A percentile compares a stretch with the other conserved stretches of the same genome.
phyloP scores from a whole-genome alignment of 2,888 invertebrate species.

The Plebejus melissa region DNA sequence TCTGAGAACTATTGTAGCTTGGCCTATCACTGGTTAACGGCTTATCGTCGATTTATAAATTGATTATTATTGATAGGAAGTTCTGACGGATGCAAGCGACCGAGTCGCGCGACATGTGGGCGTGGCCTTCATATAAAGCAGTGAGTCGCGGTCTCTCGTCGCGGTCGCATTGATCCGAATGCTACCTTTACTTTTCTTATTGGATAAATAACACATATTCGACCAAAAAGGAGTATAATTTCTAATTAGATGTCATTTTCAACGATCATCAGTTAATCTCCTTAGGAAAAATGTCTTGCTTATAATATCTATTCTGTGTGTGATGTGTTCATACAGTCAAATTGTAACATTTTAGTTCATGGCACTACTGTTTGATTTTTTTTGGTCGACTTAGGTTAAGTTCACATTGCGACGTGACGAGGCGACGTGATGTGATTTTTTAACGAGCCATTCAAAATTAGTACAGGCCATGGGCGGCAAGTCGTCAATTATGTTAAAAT shows the following conservation, averaged over 20 bases:
- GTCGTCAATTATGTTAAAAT: no score
- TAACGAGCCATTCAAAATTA: neutral
- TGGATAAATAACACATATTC: neutral
- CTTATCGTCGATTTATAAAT: no score
- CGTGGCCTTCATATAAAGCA: no score
- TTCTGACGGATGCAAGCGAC: no score
- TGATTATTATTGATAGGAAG: no score
- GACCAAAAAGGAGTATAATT: neutral
- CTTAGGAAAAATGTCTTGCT: neutral
- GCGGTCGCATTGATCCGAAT: no score
- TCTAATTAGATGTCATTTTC: neutral
- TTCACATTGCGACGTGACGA: neutral
- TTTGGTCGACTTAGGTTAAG: neutral
- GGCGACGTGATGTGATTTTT: neutral
- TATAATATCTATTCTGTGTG: neutral
- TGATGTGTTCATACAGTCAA: neutral
- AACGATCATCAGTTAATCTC: neutral
- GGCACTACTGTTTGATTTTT: neutral
- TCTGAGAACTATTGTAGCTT: no score
- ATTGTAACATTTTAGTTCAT: neutral
- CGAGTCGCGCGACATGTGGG: no score
- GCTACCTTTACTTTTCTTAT: neutral
- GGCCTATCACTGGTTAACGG: no score
- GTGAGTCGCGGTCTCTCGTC: neutral
- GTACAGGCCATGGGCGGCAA: no score